Percentiles rank a stretch among this genome's conserved stretches.
These are phyloP conservation scores for Sarotherodon lohbergeri DNA, from an alignment of 2,113 vertebrate species.

Conservation along the genomic window DNA sequence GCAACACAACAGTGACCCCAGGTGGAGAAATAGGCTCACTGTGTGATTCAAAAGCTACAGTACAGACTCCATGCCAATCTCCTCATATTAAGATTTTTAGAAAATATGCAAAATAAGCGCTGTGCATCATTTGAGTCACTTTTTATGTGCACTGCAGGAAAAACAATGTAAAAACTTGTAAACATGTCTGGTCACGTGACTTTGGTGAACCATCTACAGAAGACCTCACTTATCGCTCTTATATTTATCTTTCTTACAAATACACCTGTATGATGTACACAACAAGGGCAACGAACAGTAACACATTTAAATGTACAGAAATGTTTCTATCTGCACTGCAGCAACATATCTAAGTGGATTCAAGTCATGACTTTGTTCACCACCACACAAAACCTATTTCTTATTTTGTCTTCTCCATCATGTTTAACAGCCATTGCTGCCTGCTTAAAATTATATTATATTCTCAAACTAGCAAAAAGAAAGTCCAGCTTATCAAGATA, in stretches of 20 bases:
- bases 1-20: conserved; percentile 50
- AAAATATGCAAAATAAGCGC: not conserved
- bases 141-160: not conserved
- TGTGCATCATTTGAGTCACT: not conserved
- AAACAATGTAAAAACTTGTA: not conserved
- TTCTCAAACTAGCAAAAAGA: not conserved
- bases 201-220: not conserved
- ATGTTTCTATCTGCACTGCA: not conserved
- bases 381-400: not conserved
- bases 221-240: too few species aligned
- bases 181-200: not conserved
- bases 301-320: not conserved
- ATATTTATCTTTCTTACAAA: not conserved
- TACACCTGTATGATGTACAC: not conserved
- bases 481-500: not conserved
- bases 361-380: not conserved
- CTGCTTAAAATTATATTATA: not conserved
- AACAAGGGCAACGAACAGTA: not conserved
- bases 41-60: not conserved
- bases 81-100: not conserved
- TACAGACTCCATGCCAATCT: not conserved
- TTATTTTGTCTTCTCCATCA: not conserved
- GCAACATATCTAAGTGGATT: not conserved
- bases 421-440: not conserved
- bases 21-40: conserved; percentile 6